Percentiles rank a stretch among this genome's conserved stretches.
phyloP scores from a whole-genome alignment of 2,888 invertebrate species.

The Beris chalybata region DNA sequence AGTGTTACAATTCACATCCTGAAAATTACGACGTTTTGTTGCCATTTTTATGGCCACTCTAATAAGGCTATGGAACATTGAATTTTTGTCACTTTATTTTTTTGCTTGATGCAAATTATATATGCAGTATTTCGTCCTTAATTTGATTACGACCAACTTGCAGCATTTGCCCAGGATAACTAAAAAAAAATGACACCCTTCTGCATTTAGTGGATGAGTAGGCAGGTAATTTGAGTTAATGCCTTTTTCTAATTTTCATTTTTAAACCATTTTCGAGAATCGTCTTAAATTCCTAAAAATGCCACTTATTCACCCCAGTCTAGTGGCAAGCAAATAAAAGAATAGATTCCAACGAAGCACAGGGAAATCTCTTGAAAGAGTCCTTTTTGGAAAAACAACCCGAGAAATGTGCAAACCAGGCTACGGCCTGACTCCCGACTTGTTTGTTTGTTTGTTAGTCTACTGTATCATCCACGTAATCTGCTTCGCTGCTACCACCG shows the following conservation, averaged over 20 bases:
- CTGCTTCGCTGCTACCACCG: conserved; percentile 1
- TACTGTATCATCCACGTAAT: conserved; percentile 22
- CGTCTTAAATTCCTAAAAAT: conserved; percentile 26
- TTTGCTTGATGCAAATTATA: no score
- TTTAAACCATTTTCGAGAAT: conserved; percentile 22
- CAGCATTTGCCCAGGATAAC: not conserved
- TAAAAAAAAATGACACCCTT: not conserved
- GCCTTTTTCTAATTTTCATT: conserved; percentile 30
- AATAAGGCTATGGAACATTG: no score
- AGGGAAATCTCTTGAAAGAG: not conserved
- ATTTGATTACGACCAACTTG: not conserved
- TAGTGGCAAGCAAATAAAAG: not conserved
- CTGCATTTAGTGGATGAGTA: no score
- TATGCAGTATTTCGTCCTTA: no score
- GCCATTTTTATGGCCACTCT: conserved; percentile 5
- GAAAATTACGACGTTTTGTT: conserved; percentile 21
- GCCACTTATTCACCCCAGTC: conserved; percentile 21
- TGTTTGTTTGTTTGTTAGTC: conserved; percentile 12
- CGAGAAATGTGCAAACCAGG: conserved; percentile 28
- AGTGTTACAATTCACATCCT: conserved; percentile 19
- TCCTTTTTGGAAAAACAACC: conserved; percentile 4
- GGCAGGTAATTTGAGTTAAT: conserved; percentile 14
- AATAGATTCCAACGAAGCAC: not conserved
- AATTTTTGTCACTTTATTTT: no score
- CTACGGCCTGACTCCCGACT: conserved; percentile 21